phyloP scores from a whole-genome alignment of 1,140 invertebrate genomes.

The Drosophila virilis region DNA sequence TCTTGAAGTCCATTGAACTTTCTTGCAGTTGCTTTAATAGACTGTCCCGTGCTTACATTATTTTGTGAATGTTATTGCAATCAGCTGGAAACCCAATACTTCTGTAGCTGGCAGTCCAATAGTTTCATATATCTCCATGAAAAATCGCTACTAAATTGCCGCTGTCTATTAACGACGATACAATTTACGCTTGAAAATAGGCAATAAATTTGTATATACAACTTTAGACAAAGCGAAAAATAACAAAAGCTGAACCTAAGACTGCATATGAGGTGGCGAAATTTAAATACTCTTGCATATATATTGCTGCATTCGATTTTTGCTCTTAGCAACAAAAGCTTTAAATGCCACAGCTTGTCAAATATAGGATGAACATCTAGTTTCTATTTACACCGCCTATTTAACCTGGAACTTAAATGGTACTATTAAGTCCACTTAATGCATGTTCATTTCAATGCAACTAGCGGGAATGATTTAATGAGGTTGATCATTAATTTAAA shows the following conservation, averaged over 20 bases:
- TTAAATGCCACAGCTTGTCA: too few species aligned
- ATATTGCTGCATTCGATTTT: not conserved
- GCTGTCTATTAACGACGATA: constrained; percentile 32
- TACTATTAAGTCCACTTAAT: too few species aligned
- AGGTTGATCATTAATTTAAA: too few species aligned
- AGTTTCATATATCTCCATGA: constrained; percentile 42
- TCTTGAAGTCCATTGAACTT: constrained; percentile 60
- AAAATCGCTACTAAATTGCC: constrained; percentile 35
- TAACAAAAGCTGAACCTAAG: not conserved
- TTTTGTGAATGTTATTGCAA: constrained; percentile 45
- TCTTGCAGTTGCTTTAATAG: constrained; percentile 27
- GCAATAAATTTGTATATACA: constrained; percentile 19
- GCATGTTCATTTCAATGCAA: too few species aligned
- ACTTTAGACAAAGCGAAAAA: constrained; percentile 11
- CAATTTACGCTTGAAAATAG: constrained; percentile 14
- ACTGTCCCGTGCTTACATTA: constrained; percentile 46
- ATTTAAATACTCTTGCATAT: constrained; percentile 2
- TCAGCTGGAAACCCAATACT: constrained; percentile 20
- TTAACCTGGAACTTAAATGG: too few species aligned
- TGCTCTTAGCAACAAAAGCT: too few species aligned
- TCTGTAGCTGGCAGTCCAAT: constrained; percentile 11
- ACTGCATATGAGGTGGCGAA: not conserved
- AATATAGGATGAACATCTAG: too few species aligned
- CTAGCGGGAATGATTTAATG: too few species aligned
- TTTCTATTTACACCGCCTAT: too few species aligned